A percentile compares a stretch with the other conserved stretches of the same genome.
Conservation (phyloP, 2,797 vertebrate genomes). For the Lepidocolaptes lacrymiger region DNA sequence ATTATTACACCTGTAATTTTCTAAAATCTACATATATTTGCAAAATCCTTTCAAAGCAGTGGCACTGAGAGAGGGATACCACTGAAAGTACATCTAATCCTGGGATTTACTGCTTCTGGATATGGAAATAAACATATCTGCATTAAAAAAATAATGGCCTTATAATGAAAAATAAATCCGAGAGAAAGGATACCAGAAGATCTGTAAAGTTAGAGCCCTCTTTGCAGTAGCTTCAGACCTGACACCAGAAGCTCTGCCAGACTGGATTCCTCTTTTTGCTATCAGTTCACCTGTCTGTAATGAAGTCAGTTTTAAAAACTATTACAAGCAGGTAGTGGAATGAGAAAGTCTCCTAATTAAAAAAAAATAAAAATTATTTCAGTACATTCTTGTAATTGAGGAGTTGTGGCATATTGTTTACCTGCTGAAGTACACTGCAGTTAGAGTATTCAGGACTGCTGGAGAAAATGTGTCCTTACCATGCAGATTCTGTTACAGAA, state of each 20-base stretch:
- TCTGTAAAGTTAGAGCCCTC: neutral
- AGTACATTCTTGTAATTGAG: neutral
- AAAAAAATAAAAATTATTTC: neutral
- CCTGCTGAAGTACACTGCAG: neutral
- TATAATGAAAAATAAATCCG: neutral
- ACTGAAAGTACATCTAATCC: neutral
- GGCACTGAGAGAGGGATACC: fast-evolving
- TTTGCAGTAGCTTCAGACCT: neutral
- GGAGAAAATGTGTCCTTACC: neutral
- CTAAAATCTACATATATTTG: neutral
- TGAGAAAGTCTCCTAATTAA: neutral
- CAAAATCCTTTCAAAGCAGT: neutral
- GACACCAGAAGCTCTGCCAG: neutral
- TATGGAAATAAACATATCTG: neutral
- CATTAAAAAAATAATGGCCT: neutral
- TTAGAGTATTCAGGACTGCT: neutral
- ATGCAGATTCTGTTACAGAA: neutral
- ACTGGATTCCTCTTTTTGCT: neutral
- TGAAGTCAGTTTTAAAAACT: neutral
- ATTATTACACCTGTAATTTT: neutral
- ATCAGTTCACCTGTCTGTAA: neutral
- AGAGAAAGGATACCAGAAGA: neutral
- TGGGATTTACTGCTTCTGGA: neutral
- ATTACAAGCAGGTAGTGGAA: neutral
- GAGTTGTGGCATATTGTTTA: neutral